phyloP scores from a whole-genome alignment of 2,113 vertebrate species.

The Cryptomyrus ogoouensis region DNA sequence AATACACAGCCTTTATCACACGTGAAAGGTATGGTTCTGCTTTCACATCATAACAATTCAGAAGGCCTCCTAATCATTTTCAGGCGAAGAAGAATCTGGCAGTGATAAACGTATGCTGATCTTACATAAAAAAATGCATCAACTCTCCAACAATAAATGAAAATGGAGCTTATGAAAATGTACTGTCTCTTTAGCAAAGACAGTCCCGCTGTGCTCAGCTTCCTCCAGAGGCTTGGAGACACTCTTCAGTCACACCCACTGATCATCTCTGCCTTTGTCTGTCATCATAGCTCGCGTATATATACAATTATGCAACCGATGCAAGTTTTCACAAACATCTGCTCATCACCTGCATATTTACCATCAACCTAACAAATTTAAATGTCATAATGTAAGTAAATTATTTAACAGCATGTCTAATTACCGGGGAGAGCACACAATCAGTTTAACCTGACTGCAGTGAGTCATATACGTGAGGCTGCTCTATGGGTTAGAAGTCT shows the following conservation, averaged over 20 bases:
- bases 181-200: neutral
- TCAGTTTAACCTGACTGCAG: neutral
- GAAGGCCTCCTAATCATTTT: neutral
- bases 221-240: neutral
- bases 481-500: neutral
- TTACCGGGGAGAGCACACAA: neutral
- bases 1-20: neutral
- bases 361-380: neutral
- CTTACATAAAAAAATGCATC: neutral
- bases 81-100: neutral
- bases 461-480: neutral
- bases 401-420: neutral
- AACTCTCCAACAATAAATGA: neutral
- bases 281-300: neutral
- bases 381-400: neutral
- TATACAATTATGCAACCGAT: neutral
- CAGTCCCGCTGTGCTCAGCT: neutral
- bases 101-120: neutral
- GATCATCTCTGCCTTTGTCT: neutral
- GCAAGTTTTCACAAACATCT: neutral
- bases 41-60: neutral
- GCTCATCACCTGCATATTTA: neutral
- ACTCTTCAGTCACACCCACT: neutral
- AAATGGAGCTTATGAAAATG: neutral
- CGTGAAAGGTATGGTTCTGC: neutral